Evolutionary conservation across 2,888 invertebrate genomes (phyloP).

Genomic region (Ochropleura leucogaster): DNA sequence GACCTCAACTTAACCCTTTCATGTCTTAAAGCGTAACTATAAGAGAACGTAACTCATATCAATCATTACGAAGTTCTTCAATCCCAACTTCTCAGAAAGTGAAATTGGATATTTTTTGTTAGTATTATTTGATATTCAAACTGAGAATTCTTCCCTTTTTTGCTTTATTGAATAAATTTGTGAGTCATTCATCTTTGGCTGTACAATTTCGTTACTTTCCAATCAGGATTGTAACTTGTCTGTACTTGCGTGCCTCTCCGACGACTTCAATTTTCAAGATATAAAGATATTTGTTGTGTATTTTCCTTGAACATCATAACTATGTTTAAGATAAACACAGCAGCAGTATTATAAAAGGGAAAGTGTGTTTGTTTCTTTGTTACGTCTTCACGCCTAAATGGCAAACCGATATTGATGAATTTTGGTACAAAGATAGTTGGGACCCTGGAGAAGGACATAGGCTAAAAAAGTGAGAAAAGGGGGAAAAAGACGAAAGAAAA

Average conservation of each 20-base stretch:
- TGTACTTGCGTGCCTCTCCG: not conserved
- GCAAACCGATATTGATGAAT: no score
- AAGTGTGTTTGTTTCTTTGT: no score
- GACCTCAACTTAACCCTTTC: not conserved
- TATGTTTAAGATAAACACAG: not conserved
- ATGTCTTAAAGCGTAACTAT: not conserved
- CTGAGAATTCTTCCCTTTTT: constrained; percentile 21
- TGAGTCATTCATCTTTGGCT: constrained; percentile 41
- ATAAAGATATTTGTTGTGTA: not conserved
- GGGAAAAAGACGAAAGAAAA: no score
- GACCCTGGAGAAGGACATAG: no score
- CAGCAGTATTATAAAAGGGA: no score
- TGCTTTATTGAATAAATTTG: constrained; percentile 55
- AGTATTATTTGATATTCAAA: constrained; percentile 42
- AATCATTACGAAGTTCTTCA: constrained; percentile 22
- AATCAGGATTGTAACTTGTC: constrained; percentile 31
- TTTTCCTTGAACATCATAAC: not conserved
- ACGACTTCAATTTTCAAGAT: not conserved
- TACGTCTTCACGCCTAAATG: no score
- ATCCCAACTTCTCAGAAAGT: constrained; percentile 25
- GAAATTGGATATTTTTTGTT: constrained; percentile 38
- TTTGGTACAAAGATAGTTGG: no score
- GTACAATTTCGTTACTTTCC: constrained; percentile 46
- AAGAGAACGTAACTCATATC: constrained; percentile 15
- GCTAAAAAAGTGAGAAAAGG: no score